Evolutionary conservation across 2,113 vertebrate species (phyloP).

Genomic region (Nothocercus nigrocapillus): DNA sequence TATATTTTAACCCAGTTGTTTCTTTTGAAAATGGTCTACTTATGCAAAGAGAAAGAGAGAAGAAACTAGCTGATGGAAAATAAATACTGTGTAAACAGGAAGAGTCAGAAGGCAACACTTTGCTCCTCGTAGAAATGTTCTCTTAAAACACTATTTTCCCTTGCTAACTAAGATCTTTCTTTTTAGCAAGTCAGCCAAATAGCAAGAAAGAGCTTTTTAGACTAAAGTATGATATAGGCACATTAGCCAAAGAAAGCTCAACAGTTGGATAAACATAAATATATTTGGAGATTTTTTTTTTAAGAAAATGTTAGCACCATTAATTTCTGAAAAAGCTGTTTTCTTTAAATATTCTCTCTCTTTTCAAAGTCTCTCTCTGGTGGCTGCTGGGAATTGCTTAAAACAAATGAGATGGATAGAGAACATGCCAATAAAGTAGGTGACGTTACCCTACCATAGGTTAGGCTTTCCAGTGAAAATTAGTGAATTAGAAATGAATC

Average conservation of each 20-base stretch:
- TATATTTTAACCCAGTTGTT: background rate
- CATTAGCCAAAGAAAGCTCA: background rate
- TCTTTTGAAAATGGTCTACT: background rate
- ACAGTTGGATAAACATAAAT: background rate
- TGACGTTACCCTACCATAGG: background rate
- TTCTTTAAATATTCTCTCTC: background rate
- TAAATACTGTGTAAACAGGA: background rate
- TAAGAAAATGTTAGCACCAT: conserved; percentile 16
- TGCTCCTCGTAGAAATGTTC: background rate
- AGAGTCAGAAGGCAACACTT: background rate
- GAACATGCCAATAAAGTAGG: background rate
- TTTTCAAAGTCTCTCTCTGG: background rate
- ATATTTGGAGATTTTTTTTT: background rate
- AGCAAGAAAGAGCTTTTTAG: background rate
- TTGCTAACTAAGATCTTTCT: background rate
- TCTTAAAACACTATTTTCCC: background rate
- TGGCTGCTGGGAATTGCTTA: conserved; percentile 19
- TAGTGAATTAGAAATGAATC: background rate
- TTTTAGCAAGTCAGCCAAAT: background rate
- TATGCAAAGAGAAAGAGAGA: background rate
- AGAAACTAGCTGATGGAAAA: background rate
- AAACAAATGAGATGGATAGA: background rate
- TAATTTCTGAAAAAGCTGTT: conserved; percentile 1
- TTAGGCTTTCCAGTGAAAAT: background rate
- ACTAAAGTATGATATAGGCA: fast-evolving